These are phyloP conservation scores for Heliconius himera DNA, from an alignment of 1,140 invertebrate species.

Conservation along the genomic window DNA sequence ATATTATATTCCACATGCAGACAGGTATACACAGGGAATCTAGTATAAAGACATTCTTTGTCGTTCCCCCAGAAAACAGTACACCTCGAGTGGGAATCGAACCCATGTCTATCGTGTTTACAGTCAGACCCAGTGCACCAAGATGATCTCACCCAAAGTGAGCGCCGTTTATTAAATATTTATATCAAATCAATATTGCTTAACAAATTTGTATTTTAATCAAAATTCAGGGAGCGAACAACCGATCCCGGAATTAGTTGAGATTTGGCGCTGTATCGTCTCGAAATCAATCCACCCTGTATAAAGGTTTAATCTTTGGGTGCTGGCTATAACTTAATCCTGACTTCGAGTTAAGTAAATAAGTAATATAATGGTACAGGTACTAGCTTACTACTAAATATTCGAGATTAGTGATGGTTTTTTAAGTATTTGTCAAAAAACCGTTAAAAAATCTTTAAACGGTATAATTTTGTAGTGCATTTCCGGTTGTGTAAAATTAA, in stretches of 20 bases:
- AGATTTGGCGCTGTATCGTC: slow-evolving; percentile 64
- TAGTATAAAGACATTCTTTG: too few species aligned
- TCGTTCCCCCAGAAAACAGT: too few species aligned
- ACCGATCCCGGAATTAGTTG: slow-evolving; percentile 54
- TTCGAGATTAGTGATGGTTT: neutral
- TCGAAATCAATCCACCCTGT: slow-evolving; percentile 76
- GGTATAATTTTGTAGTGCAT: too few species aligned
- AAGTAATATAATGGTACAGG: slow-evolving; percentile 76
- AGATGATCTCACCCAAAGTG: neutral
- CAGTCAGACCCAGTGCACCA: too few species aligned
- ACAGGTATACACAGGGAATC: too few species aligned
- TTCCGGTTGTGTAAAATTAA: too few species aligned
- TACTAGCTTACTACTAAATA: slow-evolving; percentile 38
- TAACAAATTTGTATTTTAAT: slow-evolving; percentile 47
- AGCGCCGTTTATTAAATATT: neutral
- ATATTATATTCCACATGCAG: too few species aligned
- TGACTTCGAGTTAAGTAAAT: slow-evolving; percentile 69
- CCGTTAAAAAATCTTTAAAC: neutral
- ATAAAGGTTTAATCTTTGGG: slow-evolving; percentile 78
- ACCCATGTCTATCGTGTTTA: too few species aligned
- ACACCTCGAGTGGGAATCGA: too few species aligned
- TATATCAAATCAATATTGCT: slow-evolving; percentile 2
- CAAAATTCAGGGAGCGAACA: slow-evolving; percentile 53
- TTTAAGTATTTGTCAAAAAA: neutral
- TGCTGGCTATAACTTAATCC: slow-evolving; percentile 79